A percentile compares a stretch with the other conserved stretches of the same genome.
These are phyloP conservation scores for Ophioderma brevispina DNA, from an alignment of 35 echinoderm and acorn worm species.

Conservation along the genomic window DNA sequence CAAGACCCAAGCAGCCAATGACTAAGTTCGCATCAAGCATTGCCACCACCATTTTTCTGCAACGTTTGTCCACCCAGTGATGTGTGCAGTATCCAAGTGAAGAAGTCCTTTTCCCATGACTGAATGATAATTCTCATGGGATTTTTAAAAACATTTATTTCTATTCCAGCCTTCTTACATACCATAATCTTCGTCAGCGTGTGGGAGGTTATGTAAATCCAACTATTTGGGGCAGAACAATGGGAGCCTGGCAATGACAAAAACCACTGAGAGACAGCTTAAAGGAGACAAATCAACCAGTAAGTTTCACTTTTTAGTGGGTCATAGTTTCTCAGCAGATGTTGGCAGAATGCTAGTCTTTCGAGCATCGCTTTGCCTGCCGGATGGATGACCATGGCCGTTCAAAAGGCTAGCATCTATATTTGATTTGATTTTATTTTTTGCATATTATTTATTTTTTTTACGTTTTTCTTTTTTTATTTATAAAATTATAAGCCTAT, in stretches of 20 bases:
- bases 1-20: no score
- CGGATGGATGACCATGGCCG: no score
- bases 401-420: no score
- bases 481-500: no score
- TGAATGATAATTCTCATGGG: background rate
- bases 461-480: no score
- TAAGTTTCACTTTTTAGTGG: slow-evolving; percentile 49
- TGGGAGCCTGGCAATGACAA: slow-evolving; percentile 90
- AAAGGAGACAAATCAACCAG: slow-evolving; percentile 92
- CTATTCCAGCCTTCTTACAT: slow-evolving; percentile 88
- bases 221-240: slow-evolving; percentile 69
- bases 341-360: no score
- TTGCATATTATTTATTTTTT: no score
- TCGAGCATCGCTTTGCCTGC: no score
- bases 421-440: no score
- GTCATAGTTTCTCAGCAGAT: no score
- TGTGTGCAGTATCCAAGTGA: background rate
- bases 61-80: no score
- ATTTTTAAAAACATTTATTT: background rate
- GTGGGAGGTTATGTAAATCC: slow-evolving; percentile 95
- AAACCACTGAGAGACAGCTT: slow-evolving; percentile 94
- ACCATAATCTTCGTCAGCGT: slow-evolving; percentile 87
- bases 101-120: background rate
- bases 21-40: background rate
- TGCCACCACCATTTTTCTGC: no score